Base-by-base conservation (phyloP, 1,140 invertebrate species). In the Drosophila ambigua region DNA sequence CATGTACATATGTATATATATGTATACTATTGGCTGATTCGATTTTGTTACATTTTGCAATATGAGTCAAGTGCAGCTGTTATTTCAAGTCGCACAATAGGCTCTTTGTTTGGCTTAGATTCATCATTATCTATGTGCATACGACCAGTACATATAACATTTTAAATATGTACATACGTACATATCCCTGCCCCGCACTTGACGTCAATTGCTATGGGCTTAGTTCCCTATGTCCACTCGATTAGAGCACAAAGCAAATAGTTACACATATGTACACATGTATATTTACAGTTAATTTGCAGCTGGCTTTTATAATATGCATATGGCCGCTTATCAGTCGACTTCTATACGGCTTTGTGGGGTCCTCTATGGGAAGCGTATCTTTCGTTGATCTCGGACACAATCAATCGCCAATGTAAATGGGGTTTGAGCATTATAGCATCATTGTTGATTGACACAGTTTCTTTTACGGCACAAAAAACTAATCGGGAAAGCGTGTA, bases 241-340 rank as follows among this genome's bases (percentile, higher is more conserved):
- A 75, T 75, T 75, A 66, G 71, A 66, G 62, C 46, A 65, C 72
- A 75, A 66, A 75, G 72, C 52, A 73, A 72, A 73, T 24, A 63
- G 45, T 13, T 13, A 41, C 23, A 24, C 23, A 23, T n/a, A 31
- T 50, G n/a, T 39, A 39, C 5, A 52, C 63, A 57, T 57, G 43
- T 39, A 55, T 24, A 52, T 59, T 51, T 54, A 28, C 45, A 57
- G 48, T 41, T 20, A 31, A 16, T 24, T 23, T 4, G 65, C 65
- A 68, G 65, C 65, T 68, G 65, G 23, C 15, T 26, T 11, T 54
- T 54, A 45, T 39, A 63, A 16, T 35, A 11, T 64, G 39, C 48
- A 51, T 55, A 61, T 28, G 35, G 31, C 35, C 11, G 11, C 35
- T 39, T 39, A 39, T 39, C 35, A 39, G 35, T 11, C 11, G 11